Percentiles rank a stretch among this genome's conserved stretches.
Evolutionary conservation across 2,888 invertebrate species (phyloP).

Genomic region (Pseudococcus viburni): DNA sequence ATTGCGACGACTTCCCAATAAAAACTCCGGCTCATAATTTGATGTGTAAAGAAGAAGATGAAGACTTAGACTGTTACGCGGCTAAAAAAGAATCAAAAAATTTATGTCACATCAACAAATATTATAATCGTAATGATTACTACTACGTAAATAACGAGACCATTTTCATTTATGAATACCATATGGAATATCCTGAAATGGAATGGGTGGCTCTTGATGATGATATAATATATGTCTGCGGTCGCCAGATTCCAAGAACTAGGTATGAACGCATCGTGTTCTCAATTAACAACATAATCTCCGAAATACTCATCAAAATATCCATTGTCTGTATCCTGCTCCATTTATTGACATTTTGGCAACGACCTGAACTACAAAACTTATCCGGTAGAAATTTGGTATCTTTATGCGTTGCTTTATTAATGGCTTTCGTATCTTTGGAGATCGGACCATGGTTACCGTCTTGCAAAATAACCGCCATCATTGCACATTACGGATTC

Average conservation of each 20-base stretch:
- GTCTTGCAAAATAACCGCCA: slow-evolving; percentile 72
- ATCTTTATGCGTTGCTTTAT: slow-evolving; percentile 72
- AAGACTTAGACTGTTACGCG: neutral
- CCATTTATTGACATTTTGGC: slow-evolving; percentile 72
- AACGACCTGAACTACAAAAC: slow-evolving; percentile 73
- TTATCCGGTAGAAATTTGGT: slow-evolving; percentile 74
- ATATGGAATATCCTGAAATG: neutral
- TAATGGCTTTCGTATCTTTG: slow-evolving; percentile 73
- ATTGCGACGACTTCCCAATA: neutral
- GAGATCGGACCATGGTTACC: slow-evolving; percentile 71
- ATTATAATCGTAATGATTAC: neutral
- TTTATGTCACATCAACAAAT: neutral
- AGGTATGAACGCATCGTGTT: neutral
- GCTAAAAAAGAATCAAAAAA: neutral
- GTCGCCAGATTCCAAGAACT: neutral
- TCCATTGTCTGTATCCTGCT: slow-evolving; percentile 73
- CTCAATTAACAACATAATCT: neutral
- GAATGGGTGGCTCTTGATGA: neutral
- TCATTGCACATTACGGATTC: slow-evolving; percentile 73
- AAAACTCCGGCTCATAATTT: neutral
- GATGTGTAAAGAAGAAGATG: neutral
- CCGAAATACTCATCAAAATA: slow-evolving; percentile 59
- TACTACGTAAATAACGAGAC: slow-evolving; percentile 26
- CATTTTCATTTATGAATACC: slow-evolving; percentile 8
- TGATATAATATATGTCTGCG: slow-evolving; percentile 16